Conservation (phyloP, 2,113 vertebrate genomes). For the Macrotis lagotis region DNA sequence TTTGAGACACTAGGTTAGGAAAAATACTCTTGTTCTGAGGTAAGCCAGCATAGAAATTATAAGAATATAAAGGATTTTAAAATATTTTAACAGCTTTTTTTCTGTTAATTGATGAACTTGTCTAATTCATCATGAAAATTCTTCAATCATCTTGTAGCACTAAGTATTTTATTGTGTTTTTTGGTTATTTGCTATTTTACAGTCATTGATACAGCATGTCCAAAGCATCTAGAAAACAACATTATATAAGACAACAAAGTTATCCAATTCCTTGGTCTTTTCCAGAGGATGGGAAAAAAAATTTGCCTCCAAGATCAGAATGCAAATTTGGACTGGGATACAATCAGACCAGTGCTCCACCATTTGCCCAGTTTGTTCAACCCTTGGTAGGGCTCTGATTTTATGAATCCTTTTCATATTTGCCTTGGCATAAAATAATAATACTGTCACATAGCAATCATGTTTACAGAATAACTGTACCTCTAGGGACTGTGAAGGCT, state of each 20-base stretch:
- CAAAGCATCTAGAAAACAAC: not conserved
- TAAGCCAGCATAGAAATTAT: not conserved
- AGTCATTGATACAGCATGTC: not conserved
- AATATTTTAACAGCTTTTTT: too few species aligned
- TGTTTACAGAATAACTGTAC: not conserved
- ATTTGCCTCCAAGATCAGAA: too few species aligned
- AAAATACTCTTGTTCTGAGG: not conserved
- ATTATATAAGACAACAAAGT: not conserved
- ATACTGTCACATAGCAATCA: constrained; percentile 50
- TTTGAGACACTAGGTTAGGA: not conserved
- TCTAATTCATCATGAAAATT: not conserved
- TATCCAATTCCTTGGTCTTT: not conserved
- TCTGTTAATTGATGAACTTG: not conserved
- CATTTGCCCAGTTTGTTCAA: not conserved
- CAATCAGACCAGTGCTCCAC: not conserved
- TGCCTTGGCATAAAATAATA: not conserved
- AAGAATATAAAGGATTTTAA: not conserved
- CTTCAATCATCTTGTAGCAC: not conserved
- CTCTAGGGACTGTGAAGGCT: constrained; percentile 22
- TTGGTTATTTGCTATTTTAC: not conserved
- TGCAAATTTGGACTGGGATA: not conserved
- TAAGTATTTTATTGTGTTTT: not conserved
- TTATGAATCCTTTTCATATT: not conserved
- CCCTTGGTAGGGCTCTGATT: not conserved
- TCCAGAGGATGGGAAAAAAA: not conserved